phyloP scores from a whole-genome alignment of 1,140 invertebrate genomes.

The Neelides sp. region DNA sequence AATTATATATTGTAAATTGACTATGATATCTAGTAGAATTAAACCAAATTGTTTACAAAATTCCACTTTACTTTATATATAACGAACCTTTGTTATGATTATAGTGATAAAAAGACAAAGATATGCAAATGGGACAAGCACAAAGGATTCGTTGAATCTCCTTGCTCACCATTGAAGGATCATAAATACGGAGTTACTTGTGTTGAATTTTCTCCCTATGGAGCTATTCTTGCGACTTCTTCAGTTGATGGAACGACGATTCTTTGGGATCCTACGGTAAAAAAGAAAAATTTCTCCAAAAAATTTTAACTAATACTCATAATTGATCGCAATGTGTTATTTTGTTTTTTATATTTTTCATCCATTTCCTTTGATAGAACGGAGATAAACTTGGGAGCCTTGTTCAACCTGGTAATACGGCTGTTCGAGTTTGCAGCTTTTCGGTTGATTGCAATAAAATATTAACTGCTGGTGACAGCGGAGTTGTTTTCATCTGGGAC shows the following conservation, averaged over 20 bases:
- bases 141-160: constrained; percentile 42
- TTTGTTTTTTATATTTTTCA: background rate
- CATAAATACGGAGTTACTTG: constrained; percentile 48
- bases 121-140: constrained; percentile 49
- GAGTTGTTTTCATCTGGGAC: constrained; percentile 59
- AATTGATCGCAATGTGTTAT: background rate
- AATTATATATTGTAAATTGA: background rate
- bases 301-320: background rate
- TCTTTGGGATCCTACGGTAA: constrained; percentile 49
- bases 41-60: background rate
- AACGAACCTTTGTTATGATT: background rate
- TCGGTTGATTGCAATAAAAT: constrained; percentile 50
- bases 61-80: constrained; percentile 5
- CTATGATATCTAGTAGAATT: background rate
- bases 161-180: constrained; percentile 45
- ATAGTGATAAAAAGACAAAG: constrained; percentile 50
- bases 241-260: constrained; percentile 60
- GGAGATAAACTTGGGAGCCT: constrained; percentile 48
- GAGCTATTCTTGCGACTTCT: constrained; percentile 52
- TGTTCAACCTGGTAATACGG: constrained; percentile 49
- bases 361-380: constrained; percentile 37
- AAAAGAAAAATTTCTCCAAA: background rate
- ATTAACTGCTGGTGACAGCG: constrained; percentile 59
- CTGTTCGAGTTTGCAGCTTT: constrained; percentile 52
- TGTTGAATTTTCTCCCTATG: constrained; percentile 50